Conservation (phyloP, 2,797 vertebrate genomes). For the Argyrosomus regius region DNA sequence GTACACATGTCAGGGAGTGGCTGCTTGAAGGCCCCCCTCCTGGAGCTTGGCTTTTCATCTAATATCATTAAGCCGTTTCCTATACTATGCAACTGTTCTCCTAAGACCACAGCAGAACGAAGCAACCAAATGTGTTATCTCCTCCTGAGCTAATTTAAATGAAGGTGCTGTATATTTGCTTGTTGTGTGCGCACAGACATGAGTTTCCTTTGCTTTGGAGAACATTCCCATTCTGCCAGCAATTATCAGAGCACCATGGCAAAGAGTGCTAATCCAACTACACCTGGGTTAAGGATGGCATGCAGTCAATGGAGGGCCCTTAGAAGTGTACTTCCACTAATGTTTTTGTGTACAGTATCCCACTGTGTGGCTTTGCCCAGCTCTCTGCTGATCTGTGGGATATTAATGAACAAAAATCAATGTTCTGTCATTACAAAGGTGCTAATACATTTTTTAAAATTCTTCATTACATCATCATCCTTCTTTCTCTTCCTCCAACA, state of each 20-base stretch:
- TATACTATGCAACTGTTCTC: constrained; percentile 32
- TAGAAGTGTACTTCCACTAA: constrained; percentile 53
- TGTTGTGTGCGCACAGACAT: constrained; percentile 27
- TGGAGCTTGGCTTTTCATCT: constrained; percentile 32
- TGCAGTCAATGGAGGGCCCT: constrained; percentile 38
- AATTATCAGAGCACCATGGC: constrained; percentile 37
- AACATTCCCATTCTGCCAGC: constrained; percentile 28
- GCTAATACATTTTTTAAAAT: constrained; percentile 35
- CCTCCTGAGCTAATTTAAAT: constrained; percentile 43
- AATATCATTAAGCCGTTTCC: constrained; percentile 36
- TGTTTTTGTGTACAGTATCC: constrained; percentile 43
- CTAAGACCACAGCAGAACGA: constrained; percentile 29
- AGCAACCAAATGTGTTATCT: constrained; percentile 53
- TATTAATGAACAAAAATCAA: constrained; percentile 69
- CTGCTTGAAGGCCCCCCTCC: not conserved
- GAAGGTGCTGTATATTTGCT: constrained; percentile 41
- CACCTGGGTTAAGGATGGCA: constrained; percentile 42
- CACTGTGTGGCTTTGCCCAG: constrained; percentile 50
- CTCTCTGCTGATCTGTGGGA: constrained; percentile 51
- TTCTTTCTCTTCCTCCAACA: not conserved
- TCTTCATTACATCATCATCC: not conserved
- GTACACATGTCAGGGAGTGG: constrained; percentile 18
- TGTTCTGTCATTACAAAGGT: constrained; percentile 59
- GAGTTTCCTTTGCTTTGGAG: constrained; percentile 36
- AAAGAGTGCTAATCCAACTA: constrained; percentile 52